Conservation (phyloP, 2,113 vertebrate genomes). For the Gnathochromis pfefferi region DNA sequence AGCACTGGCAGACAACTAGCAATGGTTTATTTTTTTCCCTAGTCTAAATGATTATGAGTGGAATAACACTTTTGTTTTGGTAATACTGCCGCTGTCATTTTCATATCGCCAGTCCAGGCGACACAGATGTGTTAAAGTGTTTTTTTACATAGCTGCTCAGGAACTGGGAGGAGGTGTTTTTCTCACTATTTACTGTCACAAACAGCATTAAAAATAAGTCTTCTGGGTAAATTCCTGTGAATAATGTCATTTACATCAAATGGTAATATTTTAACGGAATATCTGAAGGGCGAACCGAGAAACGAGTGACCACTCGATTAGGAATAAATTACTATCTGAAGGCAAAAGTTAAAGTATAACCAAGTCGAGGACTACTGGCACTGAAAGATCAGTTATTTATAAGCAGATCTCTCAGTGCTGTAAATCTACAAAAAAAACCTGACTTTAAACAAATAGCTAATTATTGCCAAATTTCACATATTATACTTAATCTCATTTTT, state of each 20-base stretch:
- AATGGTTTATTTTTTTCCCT: background rate
- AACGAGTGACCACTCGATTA: background rate
- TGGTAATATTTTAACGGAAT: background rate
- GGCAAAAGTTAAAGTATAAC: background rate
- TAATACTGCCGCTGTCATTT: background rate
- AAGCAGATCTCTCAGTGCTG: rapidly evolving
- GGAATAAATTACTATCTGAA: background rate
- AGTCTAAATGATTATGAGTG: background rate
- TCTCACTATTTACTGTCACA: background rate
- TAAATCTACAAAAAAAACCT: rapidly evolving
- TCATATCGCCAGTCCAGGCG: background rate
- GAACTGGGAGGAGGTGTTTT: constrained; percentile 1
- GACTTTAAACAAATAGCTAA: background rate
- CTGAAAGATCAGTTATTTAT: background rate
- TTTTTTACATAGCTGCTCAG: background rate
- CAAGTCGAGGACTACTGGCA: background rate
- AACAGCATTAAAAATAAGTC: background rate
- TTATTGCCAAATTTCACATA: background rate
- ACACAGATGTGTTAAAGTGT: background rate
- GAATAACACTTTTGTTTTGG: background rate
- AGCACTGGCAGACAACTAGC: background rate
- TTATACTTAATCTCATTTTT: background rate
- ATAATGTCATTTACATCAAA: background rate
- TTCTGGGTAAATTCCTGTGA: background rate
- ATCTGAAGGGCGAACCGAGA: background rate